Conservation (phyloP, 2,113 vertebrate genomes). For the Laticauda colubrina region DNA sequence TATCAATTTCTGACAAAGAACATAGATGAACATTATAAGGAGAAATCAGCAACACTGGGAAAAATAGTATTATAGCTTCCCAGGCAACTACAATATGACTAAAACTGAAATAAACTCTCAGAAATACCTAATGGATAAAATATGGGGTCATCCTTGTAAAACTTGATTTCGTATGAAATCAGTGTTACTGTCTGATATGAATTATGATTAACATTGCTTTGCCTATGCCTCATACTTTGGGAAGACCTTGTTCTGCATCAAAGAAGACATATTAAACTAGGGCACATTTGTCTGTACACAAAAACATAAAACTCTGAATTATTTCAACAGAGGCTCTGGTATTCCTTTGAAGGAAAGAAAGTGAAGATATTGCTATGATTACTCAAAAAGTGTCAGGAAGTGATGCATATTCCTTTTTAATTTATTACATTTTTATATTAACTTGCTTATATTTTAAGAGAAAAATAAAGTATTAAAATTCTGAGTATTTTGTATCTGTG, state of each 20-base stretch:
- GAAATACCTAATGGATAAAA: background rate
- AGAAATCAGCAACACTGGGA: too few species aligned
- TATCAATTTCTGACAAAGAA: background rate
- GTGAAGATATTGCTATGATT: background rate
- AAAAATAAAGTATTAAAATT: background rate
- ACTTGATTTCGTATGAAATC: background rate
- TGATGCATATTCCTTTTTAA: background rate
- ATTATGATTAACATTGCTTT: background rate
- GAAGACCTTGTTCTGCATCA: background rate
- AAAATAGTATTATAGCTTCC: background rate
- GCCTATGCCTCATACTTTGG: background rate
- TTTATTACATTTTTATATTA: background rate
- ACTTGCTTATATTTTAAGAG: background rate
- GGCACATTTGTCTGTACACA: background rate
- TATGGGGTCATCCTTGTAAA: background rate
- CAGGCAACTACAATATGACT: background rate
- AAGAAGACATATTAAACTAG: background rate
- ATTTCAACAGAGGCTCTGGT: background rate
- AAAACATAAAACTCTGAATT: background rate
- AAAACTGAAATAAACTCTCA: background rate
- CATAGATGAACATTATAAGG: background rate
- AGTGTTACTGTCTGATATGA: background rate
- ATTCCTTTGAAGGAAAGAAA: background rate
- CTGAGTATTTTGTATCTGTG: background rate
- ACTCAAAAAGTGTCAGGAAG: background rate